Conservation (phyloP, 2,113 vertebrate genomes). For the Alligator sinensis region DNA sequence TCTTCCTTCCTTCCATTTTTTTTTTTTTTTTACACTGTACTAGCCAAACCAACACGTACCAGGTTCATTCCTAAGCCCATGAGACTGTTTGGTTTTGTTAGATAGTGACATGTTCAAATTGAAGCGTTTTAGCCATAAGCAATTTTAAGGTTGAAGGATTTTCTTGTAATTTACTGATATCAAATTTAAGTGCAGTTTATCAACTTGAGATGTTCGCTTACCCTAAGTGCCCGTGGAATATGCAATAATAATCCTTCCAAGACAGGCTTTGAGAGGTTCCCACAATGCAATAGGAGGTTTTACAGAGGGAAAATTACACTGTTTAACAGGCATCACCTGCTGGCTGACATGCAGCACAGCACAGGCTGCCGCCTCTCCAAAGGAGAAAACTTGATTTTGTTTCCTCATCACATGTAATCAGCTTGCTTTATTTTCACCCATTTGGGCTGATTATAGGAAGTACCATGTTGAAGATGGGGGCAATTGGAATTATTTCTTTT, state of each 20-base stretch:
- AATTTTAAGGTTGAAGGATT: conserved; percentile 62
- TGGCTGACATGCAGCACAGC: neutral
- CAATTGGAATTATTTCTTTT: neutral
- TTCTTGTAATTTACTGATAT: conserved; percentile 31
- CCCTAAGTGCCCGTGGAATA: neutral
- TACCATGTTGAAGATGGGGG: neutral
- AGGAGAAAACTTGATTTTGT: fast-evolving
- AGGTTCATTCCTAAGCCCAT: neutral
- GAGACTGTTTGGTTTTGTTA: neutral
- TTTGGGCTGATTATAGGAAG: neutral
- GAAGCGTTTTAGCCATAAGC: conserved; percentile 18
- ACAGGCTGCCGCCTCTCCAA: neutral
- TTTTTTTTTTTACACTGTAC: neutral
- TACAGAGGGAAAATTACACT: fast-evolving
- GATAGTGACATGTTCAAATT: neutral
- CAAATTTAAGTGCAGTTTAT: neutral
- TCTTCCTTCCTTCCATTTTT: neutral
- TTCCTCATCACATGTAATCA: neutral
- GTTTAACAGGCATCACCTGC: neutral
- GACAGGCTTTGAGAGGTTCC: neutral
- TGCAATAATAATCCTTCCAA: neutral
- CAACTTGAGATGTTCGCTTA: conserved; percentile 2
- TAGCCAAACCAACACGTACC: neutral
- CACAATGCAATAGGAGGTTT: neutral
- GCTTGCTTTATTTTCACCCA: neutral